A percentile compares a stretch with the other conserved stretches of the same genome.
phyloP scores from a whole-genome alignment of 1,140 invertebrate species.

The Dendroctonus valens region DNA sequence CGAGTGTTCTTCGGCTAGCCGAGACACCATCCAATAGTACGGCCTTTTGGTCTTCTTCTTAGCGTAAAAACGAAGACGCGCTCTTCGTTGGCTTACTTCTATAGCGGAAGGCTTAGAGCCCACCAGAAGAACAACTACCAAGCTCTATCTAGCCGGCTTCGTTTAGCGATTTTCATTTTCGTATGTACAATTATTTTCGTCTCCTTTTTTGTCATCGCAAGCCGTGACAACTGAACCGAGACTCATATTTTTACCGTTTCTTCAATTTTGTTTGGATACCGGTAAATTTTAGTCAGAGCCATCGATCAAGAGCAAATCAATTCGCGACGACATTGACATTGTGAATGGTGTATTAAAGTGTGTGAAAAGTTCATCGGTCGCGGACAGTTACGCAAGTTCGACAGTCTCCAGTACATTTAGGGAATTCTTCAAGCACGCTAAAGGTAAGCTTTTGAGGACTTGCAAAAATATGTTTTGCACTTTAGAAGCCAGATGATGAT shows the following conservation, averaged over 20 bases:
- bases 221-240: conserved; percentile 1
- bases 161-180: background rate
- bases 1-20: conserved; percentile 20
- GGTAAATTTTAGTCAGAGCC: conserved; percentile 1
- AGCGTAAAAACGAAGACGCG: conserved; percentile 26
- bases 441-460: conserved; percentile 5
- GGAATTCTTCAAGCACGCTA: conserved; percentile 1
- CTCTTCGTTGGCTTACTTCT: conserved; percentile 28
- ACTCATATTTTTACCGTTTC: conserved; percentile 18
- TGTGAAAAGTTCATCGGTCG: conserved; percentile 25
- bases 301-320: conserved; percentile 8
- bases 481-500: background rate
- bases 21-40: conserved; percentile 28
- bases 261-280: conserved; percentile 6
- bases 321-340: conserved; percentile 22
- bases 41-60: conserved; percentile 30
- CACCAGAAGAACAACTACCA: background rate
- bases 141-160: too few relatives aligned
- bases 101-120: conserved; percentile 25
- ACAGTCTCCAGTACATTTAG: conserved; percentile 1
- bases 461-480: too few relatives aligned
- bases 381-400: conserved; percentile 12
- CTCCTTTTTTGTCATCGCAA: background rate
- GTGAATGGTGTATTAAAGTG: conserved; percentile 28
- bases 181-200: background rate